Evolutionary conservation across 64 coral and sea anemone genomes (phyloP).

Genomic region (Dendrophyllia cribrosa): DNA sequence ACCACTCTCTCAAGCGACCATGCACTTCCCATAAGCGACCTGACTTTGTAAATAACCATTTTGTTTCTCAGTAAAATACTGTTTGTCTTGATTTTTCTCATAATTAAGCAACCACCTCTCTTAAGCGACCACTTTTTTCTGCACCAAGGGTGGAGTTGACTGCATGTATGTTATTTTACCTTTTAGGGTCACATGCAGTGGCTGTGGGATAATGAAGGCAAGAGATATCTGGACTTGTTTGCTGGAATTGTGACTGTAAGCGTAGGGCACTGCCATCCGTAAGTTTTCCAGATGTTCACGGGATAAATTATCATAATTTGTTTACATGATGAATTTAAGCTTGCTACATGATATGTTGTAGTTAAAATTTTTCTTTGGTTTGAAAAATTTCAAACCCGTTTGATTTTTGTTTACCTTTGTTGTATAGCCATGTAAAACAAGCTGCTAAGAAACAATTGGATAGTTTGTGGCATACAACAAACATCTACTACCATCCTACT

Average conservation of each 20-base stretch:
- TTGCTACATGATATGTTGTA: not conserved
- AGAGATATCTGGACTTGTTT: slow-evolving; percentile 89
- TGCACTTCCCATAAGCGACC: too few species aligned
- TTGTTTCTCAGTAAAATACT: too few species aligned
- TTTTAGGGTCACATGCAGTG: slow-evolving; percentile 90
- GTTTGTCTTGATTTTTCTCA: too few species aligned
- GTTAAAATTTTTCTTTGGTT: too few species aligned
- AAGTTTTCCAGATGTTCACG: slow-evolving; percentile 6
- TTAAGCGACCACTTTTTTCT: too few species aligned
- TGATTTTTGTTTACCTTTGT: too few species aligned
- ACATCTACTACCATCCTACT: slow-evolving; percentile 74
- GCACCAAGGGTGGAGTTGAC: not conserved
- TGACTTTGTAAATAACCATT: too few species aligned
- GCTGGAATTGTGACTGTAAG: slow-evolving; percentile 90
- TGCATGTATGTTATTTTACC: not conserved
- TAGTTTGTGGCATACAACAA: slow-evolving; percentile 93
- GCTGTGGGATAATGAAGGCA: slow-evolving; percentile 82
- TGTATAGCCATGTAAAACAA: slow-evolving; percentile 65
- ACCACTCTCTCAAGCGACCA: too few species aligned
- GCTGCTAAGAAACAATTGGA: slow-evolving; percentile 76
- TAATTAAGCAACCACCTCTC: too few species aligned
- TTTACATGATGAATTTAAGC: not conserved
- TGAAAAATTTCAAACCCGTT: too few species aligned
- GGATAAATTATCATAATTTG: not conserved
- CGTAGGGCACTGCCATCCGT: slow-evolving; percentile 93